phyloP scores from a whole-genome alignment of 2,113 vertebrate species.

The Hyperoodon ampullatus region DNA sequence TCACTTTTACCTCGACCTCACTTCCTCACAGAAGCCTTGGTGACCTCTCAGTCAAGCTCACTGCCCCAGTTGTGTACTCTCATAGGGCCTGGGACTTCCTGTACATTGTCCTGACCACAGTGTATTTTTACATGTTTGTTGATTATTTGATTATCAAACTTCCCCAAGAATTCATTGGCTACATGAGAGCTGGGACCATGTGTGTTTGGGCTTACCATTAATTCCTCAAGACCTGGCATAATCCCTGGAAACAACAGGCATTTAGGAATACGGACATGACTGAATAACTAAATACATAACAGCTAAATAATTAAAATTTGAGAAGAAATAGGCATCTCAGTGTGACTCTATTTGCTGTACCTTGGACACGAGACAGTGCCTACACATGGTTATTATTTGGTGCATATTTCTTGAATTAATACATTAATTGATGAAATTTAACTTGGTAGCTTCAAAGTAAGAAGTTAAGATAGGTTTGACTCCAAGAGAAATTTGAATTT shows the following conservation, averaged over 20 bases:
- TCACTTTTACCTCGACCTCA: neutral
- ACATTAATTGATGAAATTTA: constrained; percentile 55
- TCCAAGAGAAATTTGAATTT: constrained; percentile 53
- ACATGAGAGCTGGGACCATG: neutral
- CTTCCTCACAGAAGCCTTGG: neutral
- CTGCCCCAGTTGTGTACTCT: neutral
- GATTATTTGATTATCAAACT: neutral
- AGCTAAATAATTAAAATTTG: constrained; percentile 40
- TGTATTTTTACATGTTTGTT: neutral
- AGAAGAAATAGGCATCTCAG: constrained; percentile 17
- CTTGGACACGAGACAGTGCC: neutral
- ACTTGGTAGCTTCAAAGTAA: constrained; percentile 50
- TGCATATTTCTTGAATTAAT: constrained; percentile 53
- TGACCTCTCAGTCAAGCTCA: neutral
- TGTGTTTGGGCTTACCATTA: neutral
- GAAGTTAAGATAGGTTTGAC: constrained; percentile 23
- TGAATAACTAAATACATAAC: constrained; percentile 43
- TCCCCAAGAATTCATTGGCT: neutral
- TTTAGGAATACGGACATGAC: neutral
- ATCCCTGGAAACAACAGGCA: neutral
- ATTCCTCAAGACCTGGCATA: constrained; percentile 21
- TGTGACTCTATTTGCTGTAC: neutral
- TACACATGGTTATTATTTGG: constrained; percentile 29
- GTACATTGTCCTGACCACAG: neutral
- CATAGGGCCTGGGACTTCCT: neutral